phyloP scores from a whole-genome alignment of 2,888 invertebrate species.

The Heliothis peltigera region DNA sequence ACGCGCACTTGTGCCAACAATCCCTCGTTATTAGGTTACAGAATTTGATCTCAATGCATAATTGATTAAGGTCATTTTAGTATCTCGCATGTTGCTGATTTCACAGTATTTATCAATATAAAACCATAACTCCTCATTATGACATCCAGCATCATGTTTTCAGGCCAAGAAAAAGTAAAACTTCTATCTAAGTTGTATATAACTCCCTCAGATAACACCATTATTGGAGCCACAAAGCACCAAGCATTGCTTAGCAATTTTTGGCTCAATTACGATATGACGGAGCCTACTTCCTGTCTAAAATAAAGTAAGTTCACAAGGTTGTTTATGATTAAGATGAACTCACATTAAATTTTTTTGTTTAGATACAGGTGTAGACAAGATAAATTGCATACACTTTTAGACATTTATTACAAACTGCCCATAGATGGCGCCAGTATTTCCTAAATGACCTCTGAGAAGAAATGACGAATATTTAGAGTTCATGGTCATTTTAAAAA shows the following conservation, averaged over 20 bases:
- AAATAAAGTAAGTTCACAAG: slow-evolving; percentile 33
- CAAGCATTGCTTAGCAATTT: too few species aligned
- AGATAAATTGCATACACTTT: slow-evolving; percentile 30
- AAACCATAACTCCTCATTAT: too few species aligned
- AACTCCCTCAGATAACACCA: too few species aligned
- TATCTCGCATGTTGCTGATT: neutral
- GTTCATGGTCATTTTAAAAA: neutral
- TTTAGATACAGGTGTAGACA: slow-evolving; percentile 1
- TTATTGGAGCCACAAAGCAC: too few species aligned
- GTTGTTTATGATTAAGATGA: slow-evolving; percentile 35
- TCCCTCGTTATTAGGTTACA: slow-evolving; percentile 51
- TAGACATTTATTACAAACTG: neutral
- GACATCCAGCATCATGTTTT: too few species aligned
- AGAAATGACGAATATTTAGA: neutral
- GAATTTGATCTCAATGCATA: slow-evolving; percentile 61
- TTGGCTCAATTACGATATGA: too few species aligned
- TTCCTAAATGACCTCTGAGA: neutral
- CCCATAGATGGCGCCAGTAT: neutral
- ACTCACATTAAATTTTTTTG: neutral
- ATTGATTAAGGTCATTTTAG: slow-evolving; percentile 27
- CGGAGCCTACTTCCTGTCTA: too few species aligned
- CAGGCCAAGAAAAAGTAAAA: too few species aligned
- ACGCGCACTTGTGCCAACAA: slow-evolving; percentile 62
- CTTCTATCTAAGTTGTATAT: too few species aligned
- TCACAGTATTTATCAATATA: too few species aligned